Percentiles rank a stretch among this genome's conserved stretches.
These are phyloP conservation scores for Epicampocera succincta DNA, from an alignment of 2,888 invertebrate species.

Conservation along the genomic window DNA sequence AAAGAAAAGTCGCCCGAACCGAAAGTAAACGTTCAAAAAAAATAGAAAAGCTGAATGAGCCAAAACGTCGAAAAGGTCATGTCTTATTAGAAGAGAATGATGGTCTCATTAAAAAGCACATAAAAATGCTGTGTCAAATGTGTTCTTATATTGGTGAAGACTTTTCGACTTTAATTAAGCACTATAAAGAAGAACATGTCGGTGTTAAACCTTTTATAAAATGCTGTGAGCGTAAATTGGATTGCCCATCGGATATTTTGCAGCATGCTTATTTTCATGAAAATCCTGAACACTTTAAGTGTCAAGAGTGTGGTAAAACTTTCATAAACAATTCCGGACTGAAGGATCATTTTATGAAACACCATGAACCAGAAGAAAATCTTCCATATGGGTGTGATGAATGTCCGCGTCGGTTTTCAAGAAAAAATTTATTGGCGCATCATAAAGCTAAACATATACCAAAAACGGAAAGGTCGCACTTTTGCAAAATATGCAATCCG, in stretches of 20 bases:
- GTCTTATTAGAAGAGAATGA: conserved; percentile 74
- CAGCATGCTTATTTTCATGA: conserved; percentile 81
- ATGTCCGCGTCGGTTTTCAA: conserved; percentile 79
- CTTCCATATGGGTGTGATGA: conserved; percentile 78
- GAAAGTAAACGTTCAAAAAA: conserved; percentile 25
- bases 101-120: conserved; percentile 78
- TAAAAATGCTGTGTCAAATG: conserved; percentile 79
- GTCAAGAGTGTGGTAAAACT: conserved; percentile 78
- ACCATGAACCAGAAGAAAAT: conserved; percentile 79
- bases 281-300: conserved; percentile 80
- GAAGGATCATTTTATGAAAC: conserved; percentile 78
- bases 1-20: neutral
- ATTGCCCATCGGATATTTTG: conserved; percentile 78
- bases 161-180: conserved; percentile 77
- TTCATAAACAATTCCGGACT: conserved; percentile 79
- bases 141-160: conserved; percentile 76
- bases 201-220: conserved; percentile 76
- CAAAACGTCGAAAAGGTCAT: conserved; percentile 73
- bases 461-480: conserved; percentile 74
- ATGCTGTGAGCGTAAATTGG: conserved; percentile 80
- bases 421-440: conserved; percentile 77
- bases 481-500: conserved; percentile 74
- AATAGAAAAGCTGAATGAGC: conserved; percentile 37
- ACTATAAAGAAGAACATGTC: conserved; percentile 77
- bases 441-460: conserved; percentile 78